These are phyloP conservation scores for Ornithorhynchus anatinus DNA, from an alignment of 2,113 vertebrate genomes.

Conservation along the genomic window DNA sequence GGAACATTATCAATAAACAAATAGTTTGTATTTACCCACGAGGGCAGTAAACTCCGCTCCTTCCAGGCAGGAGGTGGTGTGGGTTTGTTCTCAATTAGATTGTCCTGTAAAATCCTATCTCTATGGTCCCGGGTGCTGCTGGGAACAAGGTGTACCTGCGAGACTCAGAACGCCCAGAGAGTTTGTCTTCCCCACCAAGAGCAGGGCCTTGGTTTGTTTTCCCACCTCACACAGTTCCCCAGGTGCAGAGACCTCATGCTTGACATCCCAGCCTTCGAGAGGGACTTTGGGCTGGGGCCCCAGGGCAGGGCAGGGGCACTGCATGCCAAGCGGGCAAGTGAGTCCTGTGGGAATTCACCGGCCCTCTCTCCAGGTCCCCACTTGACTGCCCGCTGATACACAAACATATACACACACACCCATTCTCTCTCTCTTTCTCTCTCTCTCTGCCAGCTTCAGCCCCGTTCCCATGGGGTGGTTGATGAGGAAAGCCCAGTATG, in stretches of 20 bases:
- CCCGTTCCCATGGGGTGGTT: too few species aligned
- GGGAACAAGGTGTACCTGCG: background rate
- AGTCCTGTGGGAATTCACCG: background rate
- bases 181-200: background rate
- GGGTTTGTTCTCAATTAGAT: background rate
- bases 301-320: background rate
- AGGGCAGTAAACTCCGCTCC: background rate
- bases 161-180: background rate
- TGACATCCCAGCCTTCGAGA: too few species aligned
- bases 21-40: accelerated
- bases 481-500: too few species aligned
- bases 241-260: too few species aligned
- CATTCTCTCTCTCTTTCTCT: too few species aligned
- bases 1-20: background rate
- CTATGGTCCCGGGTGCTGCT: accelerated
- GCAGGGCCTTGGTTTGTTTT: background rate
- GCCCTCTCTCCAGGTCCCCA: background rate
- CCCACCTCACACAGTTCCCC: background rate
- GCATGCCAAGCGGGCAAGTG: background rate
- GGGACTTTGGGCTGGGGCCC: background rate
- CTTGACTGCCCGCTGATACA: background rate
- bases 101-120: background rate
- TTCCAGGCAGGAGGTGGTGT: background rate
- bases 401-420: too few species aligned
- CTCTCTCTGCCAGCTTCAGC: too few species aligned